These are phyloP conservation scores for Brachypteracias leptosomus DNA, from an alignment of 2,113 vertebrate species.

Conservation along the genomic window DNA sequence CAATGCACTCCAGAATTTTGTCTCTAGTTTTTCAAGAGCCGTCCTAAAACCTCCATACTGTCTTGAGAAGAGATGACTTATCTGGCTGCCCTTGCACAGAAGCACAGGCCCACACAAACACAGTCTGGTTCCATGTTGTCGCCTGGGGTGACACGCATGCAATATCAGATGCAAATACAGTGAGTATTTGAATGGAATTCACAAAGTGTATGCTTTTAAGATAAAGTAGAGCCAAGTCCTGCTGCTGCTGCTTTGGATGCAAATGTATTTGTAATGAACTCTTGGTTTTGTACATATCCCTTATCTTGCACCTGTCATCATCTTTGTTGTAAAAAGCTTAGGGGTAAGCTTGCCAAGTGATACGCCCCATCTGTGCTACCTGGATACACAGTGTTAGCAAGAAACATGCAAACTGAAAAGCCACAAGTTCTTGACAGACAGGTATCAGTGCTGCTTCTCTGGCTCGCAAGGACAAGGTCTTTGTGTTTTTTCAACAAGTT, in stretches of 20 bases:
- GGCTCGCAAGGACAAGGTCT: neutral
- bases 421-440: neutral
- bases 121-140: neutral
- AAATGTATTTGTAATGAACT: slow-evolving; percentile 46
- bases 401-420: slow-evolving; percentile 43
- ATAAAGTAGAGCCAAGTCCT: slow-evolving; percentile 43
- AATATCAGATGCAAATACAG: slow-evolving; percentile 48
- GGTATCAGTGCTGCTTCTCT: neutral
- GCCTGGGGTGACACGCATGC: neutral
- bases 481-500: neutral
- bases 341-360: slow-evolving; percentile 3
- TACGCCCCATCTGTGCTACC: slow-evolving; percentile 27
- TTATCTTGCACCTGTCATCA: slow-evolving; percentile 69
- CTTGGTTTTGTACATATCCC: neutral
- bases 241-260: slow-evolving; percentile 29
- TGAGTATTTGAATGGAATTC: slow-evolving; percentile 46
- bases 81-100: neutral
- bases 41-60: neutral
- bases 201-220: slow-evolving; percentile 7
- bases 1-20: neutral
- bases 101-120: neutral
- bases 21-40: neutral
- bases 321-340: slow-evolving; percentile 28
- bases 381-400: slow-evolving; percentile 32
- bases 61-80: neutral